These are phyloP conservation scores for Scalopus aquaticus DNA, from an alignment of 2,113 vertebrate genomes.

Conservation along the genomic window DNA sequence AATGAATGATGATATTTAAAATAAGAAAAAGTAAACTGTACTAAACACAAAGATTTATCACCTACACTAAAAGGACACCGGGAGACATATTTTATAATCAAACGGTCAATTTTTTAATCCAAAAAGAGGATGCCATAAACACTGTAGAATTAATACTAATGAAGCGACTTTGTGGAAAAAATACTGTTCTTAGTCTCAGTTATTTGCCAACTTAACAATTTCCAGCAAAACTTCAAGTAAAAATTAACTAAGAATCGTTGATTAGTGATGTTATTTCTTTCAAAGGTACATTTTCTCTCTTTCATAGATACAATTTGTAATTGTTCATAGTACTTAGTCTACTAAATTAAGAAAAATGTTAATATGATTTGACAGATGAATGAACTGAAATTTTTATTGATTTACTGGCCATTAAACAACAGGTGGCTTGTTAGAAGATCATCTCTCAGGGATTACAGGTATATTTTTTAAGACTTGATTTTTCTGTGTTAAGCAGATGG, in stretches of 20 bases:
- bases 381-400: constrained; percentile 42
- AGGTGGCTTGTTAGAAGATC: constrained; percentile 4
- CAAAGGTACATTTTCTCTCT: constrained; percentile 37
- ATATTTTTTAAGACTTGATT: background rate
- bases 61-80: background rate
- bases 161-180: constrained; percentile 22
- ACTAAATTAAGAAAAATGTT: constrained; percentile 55
- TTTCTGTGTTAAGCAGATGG: background rate
- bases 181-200: background rate
- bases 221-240: constrained; percentile 44
- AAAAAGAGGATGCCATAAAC: background rate
- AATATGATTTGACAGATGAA: constrained; percentile 23
- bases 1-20: background rate
- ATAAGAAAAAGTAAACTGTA: background rate
- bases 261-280: background rate
- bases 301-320: constrained; percentile 42
- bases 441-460: background rate
- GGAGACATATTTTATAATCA: background rate
- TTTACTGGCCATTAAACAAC: constrained; percentile 20
- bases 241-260: background rate
- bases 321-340: constrained; percentile 31
- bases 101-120: background rate
- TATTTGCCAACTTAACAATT: constrained; percentile 54
- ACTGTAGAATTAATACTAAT: background rate
- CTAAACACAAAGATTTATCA: background rate